Percentiles rank a stretch among this genome's conserved stretches.
phyloP scores from a whole-genome alignment of 2,888 invertebrate genomes.

The Meiosimyza platycephala region DNA sequence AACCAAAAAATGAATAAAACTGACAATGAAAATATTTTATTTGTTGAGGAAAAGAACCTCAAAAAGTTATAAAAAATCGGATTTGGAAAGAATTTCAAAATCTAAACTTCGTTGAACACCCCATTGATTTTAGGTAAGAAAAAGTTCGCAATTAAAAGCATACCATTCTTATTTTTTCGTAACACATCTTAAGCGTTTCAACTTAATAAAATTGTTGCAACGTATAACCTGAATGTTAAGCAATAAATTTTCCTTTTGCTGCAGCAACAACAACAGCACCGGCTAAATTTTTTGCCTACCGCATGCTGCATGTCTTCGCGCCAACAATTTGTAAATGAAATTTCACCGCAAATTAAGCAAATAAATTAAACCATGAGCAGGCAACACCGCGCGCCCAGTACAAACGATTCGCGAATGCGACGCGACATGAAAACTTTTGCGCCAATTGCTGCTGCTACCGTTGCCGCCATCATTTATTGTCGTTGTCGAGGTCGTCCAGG shows the following conservation, averaged over 20 bases:
- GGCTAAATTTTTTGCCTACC: conserved; percentile 7
- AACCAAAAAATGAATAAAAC: too few relatives aligned
- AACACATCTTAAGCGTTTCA: too few relatives aligned
- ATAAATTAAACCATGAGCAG: conserved; percentile 58
- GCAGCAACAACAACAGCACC: conserved; percentile 47
- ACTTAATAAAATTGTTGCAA: too few relatives aligned
- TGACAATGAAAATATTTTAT: too few relatives aligned
- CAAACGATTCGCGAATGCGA: conserved; percentile 3
- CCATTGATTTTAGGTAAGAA: too few relatives aligned
- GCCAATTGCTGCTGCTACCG: conserved; percentile 1
- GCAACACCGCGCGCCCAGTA: neutral
- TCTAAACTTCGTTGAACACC: too few relatives aligned
- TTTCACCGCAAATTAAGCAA: conserved; percentile 64
- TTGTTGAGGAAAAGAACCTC: too few relatives aligned
- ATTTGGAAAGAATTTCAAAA: too few relatives aligned
- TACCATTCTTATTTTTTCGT: too few relatives aligned
- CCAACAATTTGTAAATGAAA: conserved; percentile 63
- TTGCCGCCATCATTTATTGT: neutral
- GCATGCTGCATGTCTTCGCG: neutral
- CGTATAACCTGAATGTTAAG: too few relatives aligned
- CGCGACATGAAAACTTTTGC: conserved; percentile 6
- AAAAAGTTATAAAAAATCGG: too few relatives aligned
- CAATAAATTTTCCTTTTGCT: conserved; percentile 2
- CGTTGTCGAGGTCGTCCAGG: conserved; percentile 1
- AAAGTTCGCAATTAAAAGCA: too few relatives aligned